These are phyloP conservation scores for Potorous gilbertii DNA, from an alignment of 2,797 vertebrate species.

Conservation along the genomic window DNA sequence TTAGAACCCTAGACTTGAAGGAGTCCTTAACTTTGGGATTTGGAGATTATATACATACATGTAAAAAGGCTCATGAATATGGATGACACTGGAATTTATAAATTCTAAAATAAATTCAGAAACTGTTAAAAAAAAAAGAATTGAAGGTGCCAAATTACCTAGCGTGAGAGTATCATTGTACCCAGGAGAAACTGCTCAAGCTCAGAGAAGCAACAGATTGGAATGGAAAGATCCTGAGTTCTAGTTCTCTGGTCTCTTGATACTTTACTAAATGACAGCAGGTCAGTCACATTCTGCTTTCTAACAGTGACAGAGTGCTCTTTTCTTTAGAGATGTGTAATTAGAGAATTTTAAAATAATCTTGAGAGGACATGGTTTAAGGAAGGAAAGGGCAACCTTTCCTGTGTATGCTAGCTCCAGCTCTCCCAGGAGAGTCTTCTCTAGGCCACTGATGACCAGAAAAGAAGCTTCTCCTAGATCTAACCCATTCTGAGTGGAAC, in stretches of 20 bases:
- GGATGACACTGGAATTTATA: constrained; percentile 98
- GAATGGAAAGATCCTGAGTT: no score
- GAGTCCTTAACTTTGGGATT: constrained; percentile 84
- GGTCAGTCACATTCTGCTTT: not conserved
- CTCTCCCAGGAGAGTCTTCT: not conserved
- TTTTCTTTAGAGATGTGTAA: not conserved
- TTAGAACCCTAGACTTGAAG: no score
- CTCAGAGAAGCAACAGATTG: no score
- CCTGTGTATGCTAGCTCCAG: not conserved
- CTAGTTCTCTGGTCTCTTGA: no score
- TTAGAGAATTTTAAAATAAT: not conserved
- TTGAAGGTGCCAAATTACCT: no score
- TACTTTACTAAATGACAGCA: no score
- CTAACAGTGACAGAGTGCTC: not conserved
- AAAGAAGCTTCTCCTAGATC: not conserved
- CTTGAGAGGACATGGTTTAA: not conserved
- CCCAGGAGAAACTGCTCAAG: no score
- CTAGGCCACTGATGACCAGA: not conserved
- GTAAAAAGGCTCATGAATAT: constrained; percentile 89
- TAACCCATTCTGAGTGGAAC: not conserved
- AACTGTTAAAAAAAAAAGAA: constrained; percentile 63
- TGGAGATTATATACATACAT: constrained; percentile 92
- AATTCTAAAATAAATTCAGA: constrained; percentile 87
- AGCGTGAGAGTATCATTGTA: no score
- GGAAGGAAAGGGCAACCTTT: not conserved